phyloP scores from a whole-genome alignment of 92 coral and sea anemone species.

The Micromussa lordhowensis region DNA sequence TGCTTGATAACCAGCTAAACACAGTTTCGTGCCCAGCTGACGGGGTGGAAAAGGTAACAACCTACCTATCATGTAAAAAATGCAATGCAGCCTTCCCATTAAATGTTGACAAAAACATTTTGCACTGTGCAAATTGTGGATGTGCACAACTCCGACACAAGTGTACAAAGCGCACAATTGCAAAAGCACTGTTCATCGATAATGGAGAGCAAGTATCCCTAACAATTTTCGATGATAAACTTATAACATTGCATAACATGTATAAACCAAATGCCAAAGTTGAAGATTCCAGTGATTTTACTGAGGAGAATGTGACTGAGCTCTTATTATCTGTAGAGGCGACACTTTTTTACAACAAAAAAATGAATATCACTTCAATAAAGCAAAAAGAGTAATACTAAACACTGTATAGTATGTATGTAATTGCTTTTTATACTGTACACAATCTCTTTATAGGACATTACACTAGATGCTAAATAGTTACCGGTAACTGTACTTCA shows the following conservation, averaged over 20 bases:
- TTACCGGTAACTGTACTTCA: no score
- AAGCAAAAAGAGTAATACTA: background rate
- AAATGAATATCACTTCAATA: slow-evolving; percentile 16
- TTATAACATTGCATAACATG: slow-evolving; percentile 7
- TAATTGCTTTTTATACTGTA: no score
- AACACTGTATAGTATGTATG: no score
- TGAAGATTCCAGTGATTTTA: background rate
- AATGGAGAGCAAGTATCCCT: slow-evolving; percentile 28
- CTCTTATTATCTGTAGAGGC: slow-evolving; percentile 15
- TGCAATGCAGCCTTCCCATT: slow-evolving; percentile 34
- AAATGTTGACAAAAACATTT: slow-evolving; percentile 20
- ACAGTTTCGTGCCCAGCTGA: slow-evolving; percentile 52
- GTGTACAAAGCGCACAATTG: slow-evolving; percentile 45
- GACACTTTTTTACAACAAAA: slow-evolving; percentile 24
- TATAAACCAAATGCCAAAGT: background rate
- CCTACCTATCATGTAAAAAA: slow-evolving; percentile 41
- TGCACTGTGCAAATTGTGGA: slow-evolving; percentile 56
- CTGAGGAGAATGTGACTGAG: background rate
- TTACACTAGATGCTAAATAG: no score
- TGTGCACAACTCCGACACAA: slow-evolving; percentile 54
- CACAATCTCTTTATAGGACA: no score
- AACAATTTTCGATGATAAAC: slow-evolving; percentile 49
- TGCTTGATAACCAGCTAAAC: slow-evolving; percentile 44
- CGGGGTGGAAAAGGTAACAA: slow-evolving; percentile 46
- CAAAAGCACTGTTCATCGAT: slow-evolving; percentile 35